Evolutionary conservation across 2,797 vertebrate genomes (phyloP), one percentile per base, ranked within the genome.

Genomic region (Dipus sagitta): DNA sequence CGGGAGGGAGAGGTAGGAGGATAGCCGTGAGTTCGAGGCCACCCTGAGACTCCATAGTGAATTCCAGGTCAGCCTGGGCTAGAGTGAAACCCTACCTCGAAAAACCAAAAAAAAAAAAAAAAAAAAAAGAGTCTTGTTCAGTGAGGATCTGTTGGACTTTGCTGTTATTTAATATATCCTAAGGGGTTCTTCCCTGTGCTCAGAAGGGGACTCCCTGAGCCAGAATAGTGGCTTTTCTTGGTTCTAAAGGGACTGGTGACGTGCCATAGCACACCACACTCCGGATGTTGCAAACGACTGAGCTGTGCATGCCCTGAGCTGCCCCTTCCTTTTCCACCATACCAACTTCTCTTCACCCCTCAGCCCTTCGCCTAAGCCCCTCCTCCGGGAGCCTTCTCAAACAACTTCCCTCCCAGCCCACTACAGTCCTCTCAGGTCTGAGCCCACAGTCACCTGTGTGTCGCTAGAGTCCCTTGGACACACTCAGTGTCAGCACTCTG

Each of bases 141-240:
- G 65, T 83, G 34, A 77, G 17, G 71, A 62, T 86, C 28, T 47
- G 24, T 64, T 34, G 52, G 54, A 72, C n/a, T 90, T 95, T 60
- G 13, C 17, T 65, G 32, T 42, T 80, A 71, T 64, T 80, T 82
- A 30, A 77, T 84, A 77, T 84, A 76, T 26, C 60, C 68, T 54
- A 60, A 26, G 4, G 20, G 70, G n/a, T 84, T 94, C 82, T 54
- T 54, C n/a, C 52, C 77, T 67, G 3, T 26, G 62, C 26, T 70
- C 72, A 42, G 72, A 30, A 6, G 34, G 74, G 83, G 60, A 76
- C 5, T 76, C n/a, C 21, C 7, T 38, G 72, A 52, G 11, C n/a
- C 68, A 67, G 58, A 68, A 23, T 17, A 9, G 11, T 76, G 47
- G 3, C 32, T 58, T 54, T 78, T 83, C 47, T 72, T 72, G 82